Conservation (phyloP, 2,113 vertebrate genomes). For the Brachirus orientalis region DNA sequence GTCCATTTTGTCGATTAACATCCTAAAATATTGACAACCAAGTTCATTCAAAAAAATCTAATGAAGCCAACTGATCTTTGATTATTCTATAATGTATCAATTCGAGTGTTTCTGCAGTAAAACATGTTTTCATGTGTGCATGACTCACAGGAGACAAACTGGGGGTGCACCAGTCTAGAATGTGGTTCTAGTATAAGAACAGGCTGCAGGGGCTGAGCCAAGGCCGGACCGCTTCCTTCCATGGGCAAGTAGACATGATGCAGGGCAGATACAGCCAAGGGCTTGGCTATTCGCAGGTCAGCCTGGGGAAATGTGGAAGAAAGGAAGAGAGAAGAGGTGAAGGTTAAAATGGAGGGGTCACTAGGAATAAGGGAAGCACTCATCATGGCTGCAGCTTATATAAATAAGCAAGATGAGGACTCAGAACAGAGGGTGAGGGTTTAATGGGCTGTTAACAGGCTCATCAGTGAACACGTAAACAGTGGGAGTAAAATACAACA, state of each 20-base stretch:
- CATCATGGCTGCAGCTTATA: neutral
- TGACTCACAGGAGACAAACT: constrained; percentile 85
- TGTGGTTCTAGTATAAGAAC: constrained; percentile 91
- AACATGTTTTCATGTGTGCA: neutral
- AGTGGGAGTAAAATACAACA: constrained; percentile 21
- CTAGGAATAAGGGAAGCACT: neutral
- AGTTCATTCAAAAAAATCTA: too few species aligned
- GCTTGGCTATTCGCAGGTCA: constrained; percentile 76
- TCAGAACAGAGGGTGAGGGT: neutral
- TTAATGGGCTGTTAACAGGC: constrained; percentile 1
- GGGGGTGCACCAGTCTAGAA: constrained; percentile 81
- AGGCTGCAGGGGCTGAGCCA: constrained; percentile 86
- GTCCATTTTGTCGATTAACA: neutral
- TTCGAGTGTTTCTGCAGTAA: too few species aligned
- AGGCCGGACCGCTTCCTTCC: constrained; percentile 74
- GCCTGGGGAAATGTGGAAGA: constrained; percentile 69
- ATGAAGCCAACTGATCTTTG: too few species aligned
- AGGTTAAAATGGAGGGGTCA: neutral
- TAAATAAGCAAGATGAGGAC: neutral
- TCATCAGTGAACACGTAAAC: neutral
- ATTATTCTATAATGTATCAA: neutral
- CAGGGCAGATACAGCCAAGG: constrained; percentile 68
- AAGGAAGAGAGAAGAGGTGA: constrained; percentile 1
- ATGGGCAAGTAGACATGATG: constrained; percentile 84
- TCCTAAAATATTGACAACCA: too few species aligned